These are phyloP conservation scores for Mormyrops attenuatus DNA, from an alignment of 2,797 vertebrate genomes.

Conservation along the genomic window DNA sequence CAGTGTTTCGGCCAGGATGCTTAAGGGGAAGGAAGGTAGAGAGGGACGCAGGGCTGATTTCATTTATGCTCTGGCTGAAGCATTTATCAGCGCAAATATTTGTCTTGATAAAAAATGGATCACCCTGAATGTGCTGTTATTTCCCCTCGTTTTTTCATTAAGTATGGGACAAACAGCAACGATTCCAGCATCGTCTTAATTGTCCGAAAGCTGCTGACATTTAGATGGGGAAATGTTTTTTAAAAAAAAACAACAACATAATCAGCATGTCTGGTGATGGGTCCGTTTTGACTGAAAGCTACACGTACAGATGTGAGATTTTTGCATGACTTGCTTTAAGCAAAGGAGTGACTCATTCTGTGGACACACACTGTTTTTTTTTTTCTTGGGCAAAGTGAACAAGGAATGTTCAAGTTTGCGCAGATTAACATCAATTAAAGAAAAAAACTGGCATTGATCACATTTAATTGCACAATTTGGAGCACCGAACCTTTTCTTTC, in stretches of 20 bases:
- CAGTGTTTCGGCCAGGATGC: neutral
- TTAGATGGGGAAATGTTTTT: neutral
- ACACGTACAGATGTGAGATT: neutral
- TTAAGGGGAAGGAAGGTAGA: neutral
- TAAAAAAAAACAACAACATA: neutral
- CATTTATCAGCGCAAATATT: neutral
- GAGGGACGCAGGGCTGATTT: neutral
- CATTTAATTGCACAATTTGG: neutral
- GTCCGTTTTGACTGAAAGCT: neutral
- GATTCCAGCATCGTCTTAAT: neutral
- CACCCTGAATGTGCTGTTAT: neutral
- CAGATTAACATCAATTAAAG: neutral
- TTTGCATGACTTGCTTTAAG: neutral
- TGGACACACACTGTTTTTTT: neutral
- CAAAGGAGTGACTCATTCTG: neutral
- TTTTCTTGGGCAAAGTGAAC: neutral
- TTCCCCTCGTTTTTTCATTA: neutral
- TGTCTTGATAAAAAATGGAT: neutral
- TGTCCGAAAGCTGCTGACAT: neutral
- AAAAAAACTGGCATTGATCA: neutral
- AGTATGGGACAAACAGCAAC: neutral
- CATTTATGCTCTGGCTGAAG: neutral
- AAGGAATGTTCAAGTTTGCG: neutral
- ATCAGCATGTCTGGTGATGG: neutral
- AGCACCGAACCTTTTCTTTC: neutral